A percentile compares a stretch with the other conserved stretches of the same genome.
Evolutionary conservation across 2,797 vertebrate genomes (phyloP).

Genomic region (Gallinago stenura): DNA sequence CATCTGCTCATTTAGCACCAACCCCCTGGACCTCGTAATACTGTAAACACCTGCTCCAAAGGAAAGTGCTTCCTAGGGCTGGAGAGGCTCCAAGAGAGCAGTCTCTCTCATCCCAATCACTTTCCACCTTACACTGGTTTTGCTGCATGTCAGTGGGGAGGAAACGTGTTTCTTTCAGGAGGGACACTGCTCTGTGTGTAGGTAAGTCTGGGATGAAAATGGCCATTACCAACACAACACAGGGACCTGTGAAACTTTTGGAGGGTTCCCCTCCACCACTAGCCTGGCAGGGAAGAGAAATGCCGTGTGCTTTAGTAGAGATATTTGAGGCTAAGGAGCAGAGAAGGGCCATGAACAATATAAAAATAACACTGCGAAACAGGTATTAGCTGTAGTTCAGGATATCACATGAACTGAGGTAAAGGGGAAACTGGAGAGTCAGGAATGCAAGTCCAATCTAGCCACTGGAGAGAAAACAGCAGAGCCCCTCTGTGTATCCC

Average conservation of each 20-base stretch:
- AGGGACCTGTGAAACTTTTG: neutral
- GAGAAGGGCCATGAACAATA: neutral
- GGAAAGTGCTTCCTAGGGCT: neutral
- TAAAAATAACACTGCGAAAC: neutral
- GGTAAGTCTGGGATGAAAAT: neutral
- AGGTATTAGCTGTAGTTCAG: neutral
- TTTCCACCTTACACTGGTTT: neutral
- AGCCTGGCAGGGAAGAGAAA: neutral
- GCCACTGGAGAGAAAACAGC: neutral
- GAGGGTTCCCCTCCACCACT: neutral
- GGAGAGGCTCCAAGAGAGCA: neutral
- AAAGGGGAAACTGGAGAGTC: neutral
- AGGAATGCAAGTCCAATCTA: neutral
- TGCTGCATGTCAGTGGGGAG: neutral
- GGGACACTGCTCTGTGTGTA: neutral
- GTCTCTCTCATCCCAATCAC: neutral
- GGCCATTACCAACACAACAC: neutral
- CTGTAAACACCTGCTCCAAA: neutral
- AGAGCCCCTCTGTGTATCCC: neutral
- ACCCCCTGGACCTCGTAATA: neutral
- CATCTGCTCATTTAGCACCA: neutral
- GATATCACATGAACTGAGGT: neutral
- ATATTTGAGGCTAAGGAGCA: neutral
- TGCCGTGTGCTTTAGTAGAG: neutral
- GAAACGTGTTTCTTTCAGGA: neutral